These are phyloP conservation scores for Sakesphorus luctuosus DNA, from an alignment of 2,113 vertebrate genomes.

Conservation along the genomic window DNA sequence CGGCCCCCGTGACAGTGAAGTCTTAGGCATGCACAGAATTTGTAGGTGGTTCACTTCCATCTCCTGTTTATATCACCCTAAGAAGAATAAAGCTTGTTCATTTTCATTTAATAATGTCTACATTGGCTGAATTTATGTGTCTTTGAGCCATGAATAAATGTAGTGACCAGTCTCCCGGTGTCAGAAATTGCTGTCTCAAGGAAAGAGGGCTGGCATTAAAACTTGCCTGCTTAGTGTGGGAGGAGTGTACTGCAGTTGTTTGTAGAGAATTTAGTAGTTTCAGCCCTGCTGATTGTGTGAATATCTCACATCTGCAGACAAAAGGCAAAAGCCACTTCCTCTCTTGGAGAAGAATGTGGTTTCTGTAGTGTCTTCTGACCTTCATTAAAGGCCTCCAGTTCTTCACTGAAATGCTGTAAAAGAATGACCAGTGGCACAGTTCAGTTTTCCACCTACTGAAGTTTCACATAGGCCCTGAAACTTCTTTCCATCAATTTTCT, in stretches of 20 bases:
- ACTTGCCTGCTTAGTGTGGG: background rate
- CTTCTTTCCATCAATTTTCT: background rate
- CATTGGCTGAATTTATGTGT: rapidly evolving
- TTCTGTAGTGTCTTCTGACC: background rate
- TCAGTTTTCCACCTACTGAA: background rate
- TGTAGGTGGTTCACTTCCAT: background rate
- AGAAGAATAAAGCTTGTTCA: background rate
- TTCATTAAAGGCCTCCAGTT: background rate
- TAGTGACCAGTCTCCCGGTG: background rate
- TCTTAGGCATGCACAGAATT: background rate
- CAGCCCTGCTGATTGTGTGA: background rate
- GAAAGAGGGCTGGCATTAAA: background rate
- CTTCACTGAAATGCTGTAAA: background rate
- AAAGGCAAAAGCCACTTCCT: background rate
- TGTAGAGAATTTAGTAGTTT: background rate
- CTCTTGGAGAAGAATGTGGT: background rate
- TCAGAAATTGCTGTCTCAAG: background rate
- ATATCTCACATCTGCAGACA: background rate
- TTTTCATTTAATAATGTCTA: background rate
- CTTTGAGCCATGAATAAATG: background rate
- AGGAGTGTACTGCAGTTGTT: background rate
- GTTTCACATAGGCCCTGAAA: background rate
- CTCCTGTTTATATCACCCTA: background rate
- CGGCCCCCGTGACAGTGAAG: rapidly evolving
- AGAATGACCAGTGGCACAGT: background rate